These are phyloP conservation scores for Zaprionus lineosus DNA, from an alignment of 2,888 invertebrate genomes.

Conservation along the genomic window DNA sequence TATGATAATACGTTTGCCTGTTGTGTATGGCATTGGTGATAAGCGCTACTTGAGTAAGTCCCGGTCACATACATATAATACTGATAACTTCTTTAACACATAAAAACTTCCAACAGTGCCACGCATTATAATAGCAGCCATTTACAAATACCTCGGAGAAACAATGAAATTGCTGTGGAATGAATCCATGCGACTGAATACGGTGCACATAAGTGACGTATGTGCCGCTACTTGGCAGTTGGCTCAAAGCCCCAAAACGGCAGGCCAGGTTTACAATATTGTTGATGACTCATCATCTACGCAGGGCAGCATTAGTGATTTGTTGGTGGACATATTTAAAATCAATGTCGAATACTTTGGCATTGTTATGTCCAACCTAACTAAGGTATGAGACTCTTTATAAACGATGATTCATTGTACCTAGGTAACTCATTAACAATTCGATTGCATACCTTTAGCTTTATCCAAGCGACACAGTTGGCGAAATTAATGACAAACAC, in stretches of 20 bases:
- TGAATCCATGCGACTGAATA: slow-evolving; percentile 91
- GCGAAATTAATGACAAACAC: slow-evolving; percentile 97
- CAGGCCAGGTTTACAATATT: slow-evolving; percentile 89
- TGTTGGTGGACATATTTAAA: slow-evolving; percentile 91
- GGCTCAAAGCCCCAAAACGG: slow-evolving; percentile 84
- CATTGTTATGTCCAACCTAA: slow-evolving; percentile 90
- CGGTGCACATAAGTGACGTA: slow-evolving; percentile 93
- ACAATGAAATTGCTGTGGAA: slow-evolving; percentile 97
- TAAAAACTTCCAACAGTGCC: slow-evolving; percentile 86
- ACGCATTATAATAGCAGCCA: slow-evolving; percentile 92
- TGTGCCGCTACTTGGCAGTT: slow-evolving; percentile 92
- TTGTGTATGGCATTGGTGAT: slow-evolving; percentile 94
- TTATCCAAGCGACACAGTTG: slow-evolving; percentile 91
- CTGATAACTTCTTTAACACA: slow-evolving; percentile 31
- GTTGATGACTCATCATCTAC: slow-evolving; percentile 92
- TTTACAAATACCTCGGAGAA: slow-evolving; percentile 93
- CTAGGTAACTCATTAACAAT: slow-evolving; percentile 7
- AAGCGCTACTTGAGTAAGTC: slow-evolving; percentile 90
- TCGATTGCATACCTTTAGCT: slow-evolving; percentile 84
- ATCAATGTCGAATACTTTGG: slow-evolving; percentile 95
- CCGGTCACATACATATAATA: slow-evolving; percentile 4
- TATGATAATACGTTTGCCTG: slow-evolving; percentile 91
- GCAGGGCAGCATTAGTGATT: slow-evolving; percentile 91
- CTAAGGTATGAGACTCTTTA: slow-evolving; percentile 86
- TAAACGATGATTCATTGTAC: slow-evolving; percentile 31